Conservation (phyloP, 2,797 vertebrate genomes). For the Sebastes oblongus region DNA sequence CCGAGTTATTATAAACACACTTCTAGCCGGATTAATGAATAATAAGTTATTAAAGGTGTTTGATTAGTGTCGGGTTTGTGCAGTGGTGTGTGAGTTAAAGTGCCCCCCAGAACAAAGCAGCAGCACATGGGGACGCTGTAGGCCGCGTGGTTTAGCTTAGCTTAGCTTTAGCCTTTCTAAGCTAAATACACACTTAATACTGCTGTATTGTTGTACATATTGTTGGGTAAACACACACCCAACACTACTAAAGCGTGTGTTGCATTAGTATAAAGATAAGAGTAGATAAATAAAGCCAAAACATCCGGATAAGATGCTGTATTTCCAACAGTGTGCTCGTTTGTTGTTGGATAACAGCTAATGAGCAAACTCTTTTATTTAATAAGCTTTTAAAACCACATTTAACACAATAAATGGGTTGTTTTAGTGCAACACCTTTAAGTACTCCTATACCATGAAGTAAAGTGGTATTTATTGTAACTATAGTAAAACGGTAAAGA, state of each 20-base stretch:
- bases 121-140: slow-evolving; percentile 86
- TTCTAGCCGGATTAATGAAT: neutral
- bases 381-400: neutral
- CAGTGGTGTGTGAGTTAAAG: slow-evolving; percentile 87
- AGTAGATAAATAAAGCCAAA: rapidly evolving
- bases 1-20: neutral
- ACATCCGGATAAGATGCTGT: neutral
- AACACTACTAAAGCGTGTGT: no score
- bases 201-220: neutral
- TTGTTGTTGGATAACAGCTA: slow-evolving; percentile 65
- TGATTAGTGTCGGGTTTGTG: slow-evolving; percentile 62
- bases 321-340: slow-evolving; percentile 35
- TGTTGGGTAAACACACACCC: neutral
- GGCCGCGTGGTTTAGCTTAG: slow-evolving; percentile 80
- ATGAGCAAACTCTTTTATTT: slow-evolving; percentile 21
- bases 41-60: slow-evolving; percentile 34
- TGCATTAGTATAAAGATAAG: rapidly evolving
- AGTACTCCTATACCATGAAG: no score
- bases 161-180: slow-evolving; percentile 42
- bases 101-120: slow-evolving; percentile 92
- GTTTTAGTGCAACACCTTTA: no score
- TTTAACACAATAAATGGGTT: no score
- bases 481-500: neutral
- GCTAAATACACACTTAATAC: neutral
- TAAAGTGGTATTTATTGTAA: no score